Conservation (phyloP, 2,113 vertebrate genomes). For the Megaptera novaeangliae region DNA sequence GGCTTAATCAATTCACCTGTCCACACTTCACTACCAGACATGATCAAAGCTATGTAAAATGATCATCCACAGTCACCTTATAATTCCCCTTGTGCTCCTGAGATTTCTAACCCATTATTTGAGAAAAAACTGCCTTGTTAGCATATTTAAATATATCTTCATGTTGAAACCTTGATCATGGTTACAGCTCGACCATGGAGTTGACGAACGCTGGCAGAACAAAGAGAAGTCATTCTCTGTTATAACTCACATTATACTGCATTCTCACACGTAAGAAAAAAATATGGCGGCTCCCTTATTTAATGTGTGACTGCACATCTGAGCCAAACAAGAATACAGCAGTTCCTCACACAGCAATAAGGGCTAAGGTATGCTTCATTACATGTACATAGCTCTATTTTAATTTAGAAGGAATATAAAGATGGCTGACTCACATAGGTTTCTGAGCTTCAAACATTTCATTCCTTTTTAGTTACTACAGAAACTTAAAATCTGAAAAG, state of each 20-base stretch:
- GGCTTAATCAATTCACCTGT: neutral
- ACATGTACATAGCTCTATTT: neutral
- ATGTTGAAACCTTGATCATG: neutral
- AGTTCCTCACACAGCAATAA: neutral
- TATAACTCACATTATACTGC: neutral
- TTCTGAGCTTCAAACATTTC: neutral
- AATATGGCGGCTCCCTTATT: neutral
- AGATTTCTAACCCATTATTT: conserved; percentile 3
- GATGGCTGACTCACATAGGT: neutral
- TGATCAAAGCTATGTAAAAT: neutral
- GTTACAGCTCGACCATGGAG: neutral
- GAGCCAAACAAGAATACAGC: neutral
- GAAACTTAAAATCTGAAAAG: conserved; percentile 49
- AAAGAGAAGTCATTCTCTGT: conserved; percentile 22
- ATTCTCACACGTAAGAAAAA: neutral
- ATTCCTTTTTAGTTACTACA: conserved; percentile 18
- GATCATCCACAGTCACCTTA: neutral
- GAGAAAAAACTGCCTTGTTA: neutral
- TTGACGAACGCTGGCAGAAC: conserved; percentile 12
- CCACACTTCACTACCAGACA: neutral
- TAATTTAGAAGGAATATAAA: conserved; percentile 48
- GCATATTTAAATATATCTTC: conserved; percentile 33
- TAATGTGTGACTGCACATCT: neutral
- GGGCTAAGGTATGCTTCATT: neutral
- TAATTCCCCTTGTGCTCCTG: neutral